A percentile compares a stretch with the other conserved stretches of the same genome.
Conservation (phyloP, 2,888 invertebrate genomes). For the Leptothorax acervorum region DNA sequence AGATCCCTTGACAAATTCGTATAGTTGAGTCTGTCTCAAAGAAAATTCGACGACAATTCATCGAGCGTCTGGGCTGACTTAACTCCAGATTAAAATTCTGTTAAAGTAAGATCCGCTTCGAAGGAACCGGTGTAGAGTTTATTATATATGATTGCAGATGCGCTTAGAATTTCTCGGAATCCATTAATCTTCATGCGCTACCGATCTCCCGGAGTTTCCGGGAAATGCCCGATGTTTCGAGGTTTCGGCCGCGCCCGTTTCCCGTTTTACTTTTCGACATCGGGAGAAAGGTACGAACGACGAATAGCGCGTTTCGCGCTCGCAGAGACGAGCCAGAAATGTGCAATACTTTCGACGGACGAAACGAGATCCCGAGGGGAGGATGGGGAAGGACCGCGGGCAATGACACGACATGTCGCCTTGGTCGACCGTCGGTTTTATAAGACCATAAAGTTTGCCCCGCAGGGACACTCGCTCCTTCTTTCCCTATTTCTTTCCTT, state of each 20-base stretch:
- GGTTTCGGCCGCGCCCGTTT: neutral
- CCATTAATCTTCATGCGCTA: constrained; percentile 1
- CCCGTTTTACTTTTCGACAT: constrained; percentile 5
- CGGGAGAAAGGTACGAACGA: neutral
- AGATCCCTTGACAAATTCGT: neutral
- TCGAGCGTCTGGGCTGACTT: neutral
- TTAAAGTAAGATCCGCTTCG: neutral
- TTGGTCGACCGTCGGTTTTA: constrained; percentile 52
- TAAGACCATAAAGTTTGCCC: constrained; percentile 58
- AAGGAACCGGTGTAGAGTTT: neutral
- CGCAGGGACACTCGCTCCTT: constrained; percentile 19
- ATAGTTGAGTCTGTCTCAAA: neutral
- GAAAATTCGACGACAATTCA: neutral
- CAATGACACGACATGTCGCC: constrained; percentile 40
- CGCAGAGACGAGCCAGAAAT: constrained; percentile 11
- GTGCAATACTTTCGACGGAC: constrained; percentile 22
- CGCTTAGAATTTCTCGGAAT: neutral
- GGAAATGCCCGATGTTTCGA: neutral
- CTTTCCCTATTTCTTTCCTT: neutral
- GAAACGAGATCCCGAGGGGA: constrained; percentile 15
- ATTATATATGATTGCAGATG: neutral
- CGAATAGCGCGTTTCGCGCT: neutral
- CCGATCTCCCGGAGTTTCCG: neutral
- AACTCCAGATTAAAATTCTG: neutral
- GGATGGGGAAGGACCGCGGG: constrained; percentile 21